These are phyloP conservation scores for Leptinotarsa juncta DNA, from an alignment of 2,888 invertebrate species.

Conservation along the genomic window DNA sequence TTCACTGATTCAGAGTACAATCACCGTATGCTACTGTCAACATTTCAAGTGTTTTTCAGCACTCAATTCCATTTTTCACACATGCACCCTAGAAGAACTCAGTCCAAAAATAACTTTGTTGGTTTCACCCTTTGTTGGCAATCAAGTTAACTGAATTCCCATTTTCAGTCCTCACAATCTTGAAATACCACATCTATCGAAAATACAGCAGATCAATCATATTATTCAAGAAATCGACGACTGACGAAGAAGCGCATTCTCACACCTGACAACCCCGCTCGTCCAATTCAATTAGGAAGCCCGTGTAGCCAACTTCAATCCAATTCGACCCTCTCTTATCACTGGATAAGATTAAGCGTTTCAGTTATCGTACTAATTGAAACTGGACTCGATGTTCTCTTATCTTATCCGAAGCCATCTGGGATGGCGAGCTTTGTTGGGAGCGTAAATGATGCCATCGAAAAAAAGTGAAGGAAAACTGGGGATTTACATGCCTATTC, in stretches of 20 bases:
- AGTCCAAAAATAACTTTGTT: no score
- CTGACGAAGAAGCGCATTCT: background rate
- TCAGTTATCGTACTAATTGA: conserved; percentile 61
- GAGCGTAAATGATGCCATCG: conserved; percentile 26
- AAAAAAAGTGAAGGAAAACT: conserved; percentile 6
- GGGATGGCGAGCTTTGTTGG: conserved; percentile 24
- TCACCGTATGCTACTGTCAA: no score
- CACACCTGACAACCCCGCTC: conserved; percentile 22
- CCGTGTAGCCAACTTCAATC: conserved; percentile 46
- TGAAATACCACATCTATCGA: no score
- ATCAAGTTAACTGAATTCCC: no score
- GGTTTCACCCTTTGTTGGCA: no score
- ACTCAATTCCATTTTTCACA: no score
- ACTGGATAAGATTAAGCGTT: conserved; percentile 59
- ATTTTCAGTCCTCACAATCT: no score
- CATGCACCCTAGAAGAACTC: no score
- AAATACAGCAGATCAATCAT: background rate
- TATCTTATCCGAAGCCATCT: conserved; percentile 47
- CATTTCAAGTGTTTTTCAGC: no score
- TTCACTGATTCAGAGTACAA: no score
- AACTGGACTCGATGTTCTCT: conserved; percentile 57
- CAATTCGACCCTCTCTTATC: conserved; percentile 55
- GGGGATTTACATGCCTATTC: conserved; percentile 22
- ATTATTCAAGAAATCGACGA: background rate
- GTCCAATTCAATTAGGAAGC: conserved; percentile 37